Evolutionary conservation across 2,888 invertebrate species (phyloP).

Genomic region (Chalcis sispes): DNA sequence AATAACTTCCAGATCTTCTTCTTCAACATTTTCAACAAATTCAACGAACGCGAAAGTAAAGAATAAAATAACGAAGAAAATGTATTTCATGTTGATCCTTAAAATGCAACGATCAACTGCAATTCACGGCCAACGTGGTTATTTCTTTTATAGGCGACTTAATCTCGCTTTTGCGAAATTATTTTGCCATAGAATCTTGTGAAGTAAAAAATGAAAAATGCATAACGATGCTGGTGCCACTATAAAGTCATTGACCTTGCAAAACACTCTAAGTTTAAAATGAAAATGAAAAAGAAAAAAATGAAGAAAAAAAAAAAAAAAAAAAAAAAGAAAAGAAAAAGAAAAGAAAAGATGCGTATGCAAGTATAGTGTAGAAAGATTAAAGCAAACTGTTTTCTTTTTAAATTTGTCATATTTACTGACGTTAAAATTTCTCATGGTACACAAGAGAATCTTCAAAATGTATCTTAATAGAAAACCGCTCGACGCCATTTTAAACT

Average conservation of each 20-base stretch:
- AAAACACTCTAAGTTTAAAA: constrained; percentile 11
- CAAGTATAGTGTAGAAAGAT: constrained; percentile 13
- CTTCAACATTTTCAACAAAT: background rate
- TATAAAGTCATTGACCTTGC: constrained; percentile 60
- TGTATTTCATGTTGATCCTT: constrained; percentile 21
- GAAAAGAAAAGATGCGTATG: background rate
- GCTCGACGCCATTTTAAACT: constrained; percentile 14
- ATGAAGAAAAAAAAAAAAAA: background rate
- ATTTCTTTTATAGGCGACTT: constrained; percentile 39
- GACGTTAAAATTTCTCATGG: constrained; percentile 28
- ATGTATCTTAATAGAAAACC: constrained; percentile 31
- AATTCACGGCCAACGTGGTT: constrained; percentile 34
- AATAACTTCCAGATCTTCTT: constrained; percentile 63
- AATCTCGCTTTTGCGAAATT: constrained; percentile 37
- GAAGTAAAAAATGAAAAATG: constrained; percentile 51
- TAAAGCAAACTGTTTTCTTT: constrained; percentile 11
- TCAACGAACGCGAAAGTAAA: background rate
- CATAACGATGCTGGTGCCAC: constrained; percentile 67
- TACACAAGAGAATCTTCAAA: constrained; percentile 41
- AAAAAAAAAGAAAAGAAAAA: background rate
- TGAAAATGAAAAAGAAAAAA: background rate
- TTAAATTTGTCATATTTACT: constrained; percentile 39
- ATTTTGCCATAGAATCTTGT: constrained; percentile 53
- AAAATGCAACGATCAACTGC: constrained; percentile 31
- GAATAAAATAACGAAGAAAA: background rate